Base-by-base conservation (phyloP, 2,113 vertebrate genomes). In the Crypturellus undulatus region DNA sequence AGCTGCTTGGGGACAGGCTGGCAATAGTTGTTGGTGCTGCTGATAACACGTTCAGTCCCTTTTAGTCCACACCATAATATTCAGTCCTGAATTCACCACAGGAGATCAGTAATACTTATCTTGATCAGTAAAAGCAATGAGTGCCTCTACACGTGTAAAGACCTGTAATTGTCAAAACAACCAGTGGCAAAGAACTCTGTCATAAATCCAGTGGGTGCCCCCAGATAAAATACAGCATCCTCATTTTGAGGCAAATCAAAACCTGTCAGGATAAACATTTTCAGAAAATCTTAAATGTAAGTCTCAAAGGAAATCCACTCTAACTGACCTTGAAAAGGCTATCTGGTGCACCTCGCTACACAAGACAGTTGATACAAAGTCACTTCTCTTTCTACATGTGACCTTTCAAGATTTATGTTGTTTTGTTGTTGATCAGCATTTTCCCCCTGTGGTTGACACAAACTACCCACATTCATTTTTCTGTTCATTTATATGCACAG, bases 241-340 rank as follows among this genome's bases (percentile, higher is more conserved):
- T 77, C 67, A 76, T 93, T 90, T 75, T 0, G 0, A 87, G 36
- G 58, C 79, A 89, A 81, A 92, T 92, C 58, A 76, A 95, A 90
- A 90, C 52, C 36, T 65, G 71, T 36, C 32, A 87, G 69, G 88
- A 79, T 52, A 86, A 90, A 84, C 21, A 54, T 70, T 77, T 96
- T 79, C 65, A 87, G 78, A 76, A 92, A 79, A 79, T 63, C 52
- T 83, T 76, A 84, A 79, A 65, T 72, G 1, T 40, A 78, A 86
- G 81, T 90, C 70, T 73, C 73, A 76, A 69, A 87, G 85, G 54
- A 93, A 94, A 91, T 77, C 79, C 76, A 92, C 89, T 84, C 65
- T 59, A 95, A 22, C 30, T 84, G 67, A 84, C 90, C 83, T 96
- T 90, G 90, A 92, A 86, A 92, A 51, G 59, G 1, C 69, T 21